Evolutionary conservation across 1,140 invertebrate genomes (phyloP).

Genomic region (Sinella curviseta): DNA sequence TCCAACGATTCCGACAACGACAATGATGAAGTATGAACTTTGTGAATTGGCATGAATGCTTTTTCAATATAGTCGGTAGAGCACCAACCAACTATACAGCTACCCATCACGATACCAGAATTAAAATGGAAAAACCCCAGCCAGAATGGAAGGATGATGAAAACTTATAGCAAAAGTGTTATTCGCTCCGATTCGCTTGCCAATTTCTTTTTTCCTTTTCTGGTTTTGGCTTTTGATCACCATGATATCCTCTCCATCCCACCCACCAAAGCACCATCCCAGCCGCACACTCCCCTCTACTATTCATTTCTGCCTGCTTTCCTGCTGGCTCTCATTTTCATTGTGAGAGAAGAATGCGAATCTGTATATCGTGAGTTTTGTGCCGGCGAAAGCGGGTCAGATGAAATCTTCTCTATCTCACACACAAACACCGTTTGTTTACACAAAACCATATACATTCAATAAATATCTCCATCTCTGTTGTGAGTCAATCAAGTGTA

Average conservation of each 20-base stretch:
- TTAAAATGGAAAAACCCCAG: background rate
- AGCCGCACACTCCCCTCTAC: background rate
- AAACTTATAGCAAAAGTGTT: background rate
- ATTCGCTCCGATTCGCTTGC: background rate
- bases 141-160: background rate
- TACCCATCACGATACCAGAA: background rate
- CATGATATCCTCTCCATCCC: background rate
- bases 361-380: background rate
- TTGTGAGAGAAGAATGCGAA: background rate
- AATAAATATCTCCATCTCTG: background rate
- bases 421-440: background rate
- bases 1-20: background rate
- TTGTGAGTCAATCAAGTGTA: background rate
- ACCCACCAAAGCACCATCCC: background rate
- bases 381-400: background rate
- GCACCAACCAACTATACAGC: background rate
- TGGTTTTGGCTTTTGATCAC: slow-evolving; percentile 13
- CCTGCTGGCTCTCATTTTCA: background rate
- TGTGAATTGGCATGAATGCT: slow-evolving; percentile 7
- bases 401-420: background rate
- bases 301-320: background rate
- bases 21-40: background rate
- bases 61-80: background rate
- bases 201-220: slow-evolving; percentile 10
- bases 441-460: background rate